Base-by-base conservation (phyloP, 2,888 invertebrate genomes). In the Lasioglossum marginatum region DNA sequence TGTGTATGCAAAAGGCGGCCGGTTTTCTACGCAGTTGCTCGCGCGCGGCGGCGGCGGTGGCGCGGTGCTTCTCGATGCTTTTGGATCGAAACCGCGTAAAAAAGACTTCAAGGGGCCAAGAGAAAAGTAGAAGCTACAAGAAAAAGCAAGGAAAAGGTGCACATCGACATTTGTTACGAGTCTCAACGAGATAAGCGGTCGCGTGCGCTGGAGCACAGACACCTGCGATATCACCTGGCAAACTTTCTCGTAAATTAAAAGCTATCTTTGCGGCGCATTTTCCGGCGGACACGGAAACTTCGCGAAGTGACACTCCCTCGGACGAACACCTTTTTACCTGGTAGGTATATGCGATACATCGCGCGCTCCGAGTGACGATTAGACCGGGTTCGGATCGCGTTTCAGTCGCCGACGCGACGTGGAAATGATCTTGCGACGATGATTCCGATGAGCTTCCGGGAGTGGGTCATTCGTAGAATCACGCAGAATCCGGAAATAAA, bases 171-270 rank as follows among this genome's bases (percentile, higher is more conserved):
- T 82, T 81, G 57, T 77, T 31, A 40, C 5, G 34, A 68, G 77
- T 31, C 27, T 19, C 37, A 16, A 27, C 83, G 75, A 68, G 77
- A 83, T 81, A 77, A 76, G 57, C 52, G 52, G 83, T 77, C 83
- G 83, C 77, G 77, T 71, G 77, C 77, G 19, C 60, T 10, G 82
- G 19, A 16, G 19, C 16, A 45, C 45, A 16, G 77, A 80, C 93
- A 93, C 92, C 93, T 92, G 93, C 93, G 83, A 83, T 88, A 89
- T 92, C 93, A 93, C 93, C 93, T 93, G 76, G 88, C 92, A 89
- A 31, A 92, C 92, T 85, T 84, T 79, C 83, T 83, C 85, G 84
- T 40, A 74, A 85, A 79, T 85, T 92, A 91, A 91, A 88, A 88
- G 68, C 68, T 48, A 77, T 37, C 37, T n/a, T 57, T 37, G 77